Evolutionary conservation across 1,140 invertebrate genomes (phyloP), one percentile per base, ranked within the genome.

Genomic region (Harpegnathos saltator): DNA sequence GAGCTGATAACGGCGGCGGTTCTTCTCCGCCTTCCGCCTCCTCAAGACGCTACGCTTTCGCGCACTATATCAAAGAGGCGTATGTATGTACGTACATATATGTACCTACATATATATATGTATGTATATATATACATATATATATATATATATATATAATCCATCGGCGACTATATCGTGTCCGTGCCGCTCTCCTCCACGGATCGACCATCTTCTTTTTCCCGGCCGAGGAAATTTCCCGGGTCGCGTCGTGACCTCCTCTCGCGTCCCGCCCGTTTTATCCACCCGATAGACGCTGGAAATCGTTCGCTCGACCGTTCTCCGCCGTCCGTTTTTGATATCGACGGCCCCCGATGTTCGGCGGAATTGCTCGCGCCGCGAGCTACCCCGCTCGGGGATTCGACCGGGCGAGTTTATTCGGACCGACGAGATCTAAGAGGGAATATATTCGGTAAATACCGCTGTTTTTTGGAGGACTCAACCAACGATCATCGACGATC

Each of bases 1-100:
- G 85, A 89, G 86, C 81, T 94, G 94, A 94, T 94, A 94, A 94
- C 91, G 91, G 87, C 85, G 93, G 90, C 91, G 90, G 84, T 89
- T 89, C 88, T 92, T 91, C 89, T 87, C 78, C 87, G 92, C 75
- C 75, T 92, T 92, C 92, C 93, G 93, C 93, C 94, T 93, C 92
- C 92, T 93, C 91, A 94, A 94, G 94, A 94, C 91, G 92, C 89
- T 84, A 56, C 38, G 83, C 77, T 88, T 88, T 83, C 86, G 86
- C 78, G 65, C 86, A 85, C 83, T 89, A 89, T 85, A 85, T 85
- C 83, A 88, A 72, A 56, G 17, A 81, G 44, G 24, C 3, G 62
- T 52, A 56, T 14, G 14, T 33, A 73, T 54, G 48, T 85, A 83
- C 11, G 14, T 63, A 38, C 17, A n/a, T 38, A 38, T 14, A 33